Evolutionary conservation across 2,113 vertebrate genomes (phyloP).

Genomic region (Hipposideros armiger): DNA sequence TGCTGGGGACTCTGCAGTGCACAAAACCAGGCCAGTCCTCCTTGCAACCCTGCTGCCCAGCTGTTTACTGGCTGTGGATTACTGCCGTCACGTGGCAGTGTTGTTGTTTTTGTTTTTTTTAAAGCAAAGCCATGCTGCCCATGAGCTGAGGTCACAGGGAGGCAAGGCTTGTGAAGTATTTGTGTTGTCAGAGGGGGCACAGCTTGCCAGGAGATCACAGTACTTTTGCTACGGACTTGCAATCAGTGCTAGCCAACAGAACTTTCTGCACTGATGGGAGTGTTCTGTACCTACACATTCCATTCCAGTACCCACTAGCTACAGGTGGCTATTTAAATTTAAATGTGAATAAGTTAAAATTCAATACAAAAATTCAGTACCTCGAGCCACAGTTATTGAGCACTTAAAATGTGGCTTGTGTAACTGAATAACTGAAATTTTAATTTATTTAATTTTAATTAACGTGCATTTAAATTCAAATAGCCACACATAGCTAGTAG

Average conservation of each 20-base stretch:
- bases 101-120: constrained; percentile 30
- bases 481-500: not conserved
- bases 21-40: constrained; percentile 91
- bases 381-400: not conserved
- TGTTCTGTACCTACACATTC: not conserved
- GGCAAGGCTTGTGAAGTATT: constrained; percentile 71
- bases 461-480: constrained; percentile 57
- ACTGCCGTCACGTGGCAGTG: constrained; percentile 89
- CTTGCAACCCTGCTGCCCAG: constrained; percentile 83
- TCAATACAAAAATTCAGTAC: constrained; percentile 7
- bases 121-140: constrained; percentile 90
- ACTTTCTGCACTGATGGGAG: not conserved
- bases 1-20: constrained; percentile 67
- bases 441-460: constrained; percentile 39
- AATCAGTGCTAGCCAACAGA: not conserved
- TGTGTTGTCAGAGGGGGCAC: fast-evolving
- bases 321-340: not conserved
- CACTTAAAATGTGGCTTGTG: not conserved
- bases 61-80: constrained; percentile 88
- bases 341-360: constrained; percentile 6
- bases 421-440: constrained; percentile 20
- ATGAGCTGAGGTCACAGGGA: constrained; percentile 88
- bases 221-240: not conserved
- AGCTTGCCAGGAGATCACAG: not conserved
- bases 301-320: not conserved